Conservation (phyloP, 2,797 vertebrate species). For the Anguilla pacifica region DNA sequence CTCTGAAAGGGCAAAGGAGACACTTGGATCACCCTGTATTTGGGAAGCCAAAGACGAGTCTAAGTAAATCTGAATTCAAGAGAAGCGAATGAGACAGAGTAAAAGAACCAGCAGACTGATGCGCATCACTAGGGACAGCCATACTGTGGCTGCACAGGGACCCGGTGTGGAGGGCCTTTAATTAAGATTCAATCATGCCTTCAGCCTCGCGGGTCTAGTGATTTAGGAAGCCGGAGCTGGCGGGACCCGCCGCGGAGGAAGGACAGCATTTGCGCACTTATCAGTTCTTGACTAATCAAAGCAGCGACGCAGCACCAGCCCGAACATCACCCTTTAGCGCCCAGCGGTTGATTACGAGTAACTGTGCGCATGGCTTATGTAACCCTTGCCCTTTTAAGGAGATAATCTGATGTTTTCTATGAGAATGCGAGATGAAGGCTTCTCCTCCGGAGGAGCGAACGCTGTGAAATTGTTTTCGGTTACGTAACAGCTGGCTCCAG, state of each 20-base stretch:
- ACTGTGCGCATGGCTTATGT: conserved; percentile 24
- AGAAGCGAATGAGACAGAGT: neutral
- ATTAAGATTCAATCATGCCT: conserved; percentile 11
- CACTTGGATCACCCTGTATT: neutral
- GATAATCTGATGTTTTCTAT: conserved; percentile 43
- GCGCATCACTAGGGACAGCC: neutral
- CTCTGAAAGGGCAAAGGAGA: neutral
- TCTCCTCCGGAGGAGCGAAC: conserved; percentile 28
- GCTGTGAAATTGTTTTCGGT: conserved; percentile 26
- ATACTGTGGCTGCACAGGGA: neutral
- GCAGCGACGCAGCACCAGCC: neutral
- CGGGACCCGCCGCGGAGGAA: neutral
- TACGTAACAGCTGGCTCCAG: conserved; percentile 15
- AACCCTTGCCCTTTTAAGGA: conserved; percentile 31
- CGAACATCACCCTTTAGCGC: neutral
- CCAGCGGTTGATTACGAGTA: neutral
- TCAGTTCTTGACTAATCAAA: neutral
- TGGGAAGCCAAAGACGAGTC: neutral
- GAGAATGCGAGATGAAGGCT: conserved; percentile 42
- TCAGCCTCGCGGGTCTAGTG: neutral
- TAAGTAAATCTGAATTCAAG: neutral
- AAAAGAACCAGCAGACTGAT: neutral
- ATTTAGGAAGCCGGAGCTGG: neutral
- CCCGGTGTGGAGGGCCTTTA: neutral
- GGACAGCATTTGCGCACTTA: neutral